Conservation (phyloP, 92 coral and sea anemone genomes). For the Palythoa grandiflora region DNA sequence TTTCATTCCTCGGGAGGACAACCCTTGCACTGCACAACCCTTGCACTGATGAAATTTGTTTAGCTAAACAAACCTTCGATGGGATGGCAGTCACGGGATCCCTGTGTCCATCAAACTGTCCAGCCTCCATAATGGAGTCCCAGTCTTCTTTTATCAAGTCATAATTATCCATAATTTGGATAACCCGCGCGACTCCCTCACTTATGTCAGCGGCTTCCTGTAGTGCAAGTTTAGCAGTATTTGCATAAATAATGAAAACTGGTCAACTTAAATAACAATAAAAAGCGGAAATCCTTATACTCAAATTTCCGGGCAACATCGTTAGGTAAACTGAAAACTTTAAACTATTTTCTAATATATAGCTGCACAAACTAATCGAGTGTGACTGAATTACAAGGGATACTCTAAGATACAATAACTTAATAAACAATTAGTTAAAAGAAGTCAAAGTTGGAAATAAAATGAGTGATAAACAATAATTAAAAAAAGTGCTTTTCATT, state of each 20-base stretch:
- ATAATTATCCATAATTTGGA: constrained; percentile 82
- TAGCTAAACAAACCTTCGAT: constrained; percentile 75
- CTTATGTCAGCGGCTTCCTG: constrained; percentile 61
- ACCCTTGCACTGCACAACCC: no score
- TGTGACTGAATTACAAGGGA: no score
- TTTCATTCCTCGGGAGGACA: no score
- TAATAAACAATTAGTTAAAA: no score
- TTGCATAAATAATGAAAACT: background rate
- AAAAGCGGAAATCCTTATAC: background rate
- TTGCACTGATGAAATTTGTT: background rate
- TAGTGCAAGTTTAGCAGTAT: background rate
- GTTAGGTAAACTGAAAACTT: no score
- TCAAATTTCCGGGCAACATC: no score
- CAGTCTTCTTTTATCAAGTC: constrained; percentile 94
- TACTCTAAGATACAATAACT: no score
- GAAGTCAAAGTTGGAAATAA: no score
- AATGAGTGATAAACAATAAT: no score
- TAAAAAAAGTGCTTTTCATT: no score
- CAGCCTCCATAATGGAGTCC: constrained; percentile 93
- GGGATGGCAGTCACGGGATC: constrained; percentile 87
- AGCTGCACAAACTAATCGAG: no score
- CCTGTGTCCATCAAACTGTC: constrained; percentile 83
- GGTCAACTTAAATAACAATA: background rate
- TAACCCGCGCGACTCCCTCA: constrained; percentile 78
- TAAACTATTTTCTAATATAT: no score